Evolutionary conservation across 1,140 invertebrate species (phyloP), one percentile per base, ranked within the genome.

Genomic region (Epicauta chinensis): DNA sequence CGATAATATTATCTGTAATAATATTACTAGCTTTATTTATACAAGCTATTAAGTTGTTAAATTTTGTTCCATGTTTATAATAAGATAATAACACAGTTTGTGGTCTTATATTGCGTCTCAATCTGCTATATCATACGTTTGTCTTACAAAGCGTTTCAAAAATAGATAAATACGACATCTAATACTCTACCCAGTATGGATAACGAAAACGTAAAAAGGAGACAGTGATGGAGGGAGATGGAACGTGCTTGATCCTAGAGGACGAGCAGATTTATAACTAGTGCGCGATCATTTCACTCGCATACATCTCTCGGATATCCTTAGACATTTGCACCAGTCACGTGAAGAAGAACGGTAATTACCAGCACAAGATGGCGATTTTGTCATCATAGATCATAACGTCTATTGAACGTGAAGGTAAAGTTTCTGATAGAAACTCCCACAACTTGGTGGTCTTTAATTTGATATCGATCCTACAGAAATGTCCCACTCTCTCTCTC

Each of bases 281-380:
- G 55, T 30, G 43, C 55, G 55, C 48, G 55, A 56, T 56, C 50
- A 56, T 56, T 56, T 52, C 45, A 56, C 34, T 56, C 55, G 55
- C 55, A 56, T 56, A 57, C 45, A 57, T 57, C 55, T n/a, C n/a
- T 57, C 55, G 55, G 51, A 57, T 57, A 57, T 57, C 55, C 51
- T 54, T 10, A 59, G 56, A 59, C 53, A 51, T 59, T 59, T 55
- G 48, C 56, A 52, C 13, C 49, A 59, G 53, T 50, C 56, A 55
- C 53, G 53, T 59, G 53, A 55, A 58, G 56, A 58, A 37, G 53
- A 45, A 38, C 48, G 42, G 56, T 55, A 59, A 59, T 59, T 59
- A 59, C 53, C 41, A 38, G 39, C 48, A 37, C 55, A 59, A 59
- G 44, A 55, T 59, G 56, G 53, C 56, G 53, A 35, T 58, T 44